These are phyloP conservation scores for Dynastes hyllus DNA, from an alignment of 2,888 invertebrate species.

Conservation along the genomic window DNA sequence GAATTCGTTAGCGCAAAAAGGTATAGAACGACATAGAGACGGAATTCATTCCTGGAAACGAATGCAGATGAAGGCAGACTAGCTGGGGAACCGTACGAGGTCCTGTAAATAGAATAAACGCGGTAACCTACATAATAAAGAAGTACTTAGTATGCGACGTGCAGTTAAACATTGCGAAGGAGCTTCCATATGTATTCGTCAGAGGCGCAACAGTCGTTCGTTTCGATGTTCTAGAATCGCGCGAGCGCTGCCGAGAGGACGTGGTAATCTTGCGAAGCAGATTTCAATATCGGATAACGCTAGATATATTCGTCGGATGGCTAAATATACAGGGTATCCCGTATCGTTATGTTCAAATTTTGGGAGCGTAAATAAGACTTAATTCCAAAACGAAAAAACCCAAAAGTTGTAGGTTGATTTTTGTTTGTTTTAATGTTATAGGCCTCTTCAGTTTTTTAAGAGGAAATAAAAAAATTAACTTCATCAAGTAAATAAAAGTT, in stretches of 20 bases:
- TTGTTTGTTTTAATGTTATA: no score
- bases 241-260: background rate
- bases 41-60: background rate
- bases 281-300: slow-evolving; percentile 6
- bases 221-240: background rate
- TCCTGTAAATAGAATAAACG: slow-evolving; percentile 8
- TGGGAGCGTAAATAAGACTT: no score
- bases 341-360: no score
- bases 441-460: no score
- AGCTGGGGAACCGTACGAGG: background rate
- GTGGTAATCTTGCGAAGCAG: background rate
- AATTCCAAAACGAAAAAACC: no score
- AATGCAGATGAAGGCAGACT: background rate
- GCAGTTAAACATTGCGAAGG: slow-evolving; percentile 8
- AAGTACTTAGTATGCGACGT: slow-evolving; percentile 5
- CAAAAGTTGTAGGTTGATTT: no score
- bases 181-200: background rate
- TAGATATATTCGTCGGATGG: background rate
- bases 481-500: no score
- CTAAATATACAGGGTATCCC: no score
- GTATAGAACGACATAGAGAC: background rate
- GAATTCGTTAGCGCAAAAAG: slow-evolving; percentile 2
- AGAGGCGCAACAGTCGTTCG: background rate
- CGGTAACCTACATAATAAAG: slow-evolving; percentile 17
- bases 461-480: no score